Conservation (phyloP, 1,140 invertebrate species). For the Nebria ingens region DNA sequence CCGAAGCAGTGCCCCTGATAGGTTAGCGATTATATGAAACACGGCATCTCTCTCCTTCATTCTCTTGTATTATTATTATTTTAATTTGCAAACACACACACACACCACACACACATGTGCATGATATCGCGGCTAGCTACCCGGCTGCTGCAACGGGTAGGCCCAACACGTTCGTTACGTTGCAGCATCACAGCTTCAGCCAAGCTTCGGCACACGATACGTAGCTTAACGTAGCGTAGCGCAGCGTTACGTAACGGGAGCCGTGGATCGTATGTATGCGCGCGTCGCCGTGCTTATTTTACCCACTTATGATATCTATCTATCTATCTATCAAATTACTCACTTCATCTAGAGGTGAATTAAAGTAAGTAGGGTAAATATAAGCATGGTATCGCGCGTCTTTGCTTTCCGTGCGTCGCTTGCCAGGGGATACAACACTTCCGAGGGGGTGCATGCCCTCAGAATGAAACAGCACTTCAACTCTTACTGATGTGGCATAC, state of each 20-base stretch:
- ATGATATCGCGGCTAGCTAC: neutral
- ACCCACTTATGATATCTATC: too few relatives aligned
- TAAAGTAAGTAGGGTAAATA: too few relatives aligned
- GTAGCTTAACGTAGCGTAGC: too few relatives aligned
- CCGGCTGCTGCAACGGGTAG: neutral
- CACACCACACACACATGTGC: slow-evolving; percentile 8
- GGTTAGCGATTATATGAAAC: slow-evolving; percentile 47
- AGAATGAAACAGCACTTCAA: slow-evolving; percentile 30
- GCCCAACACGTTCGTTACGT: too few relatives aligned
- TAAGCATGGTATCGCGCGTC: neutral
- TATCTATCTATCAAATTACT: too few relatives aligned
- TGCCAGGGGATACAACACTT: neutral
- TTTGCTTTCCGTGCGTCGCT: neutral
- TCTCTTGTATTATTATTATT: neutral
- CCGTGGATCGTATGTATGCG: too few relatives aligned
- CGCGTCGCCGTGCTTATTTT: too few relatives aligned
- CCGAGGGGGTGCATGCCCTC: slow-evolving; percentile 23
- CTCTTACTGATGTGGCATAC: slow-evolving; percentile 10
- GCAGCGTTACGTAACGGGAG: too few relatives aligned
- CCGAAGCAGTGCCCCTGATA: slow-evolving; percentile 94
- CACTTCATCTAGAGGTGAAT: too few relatives aligned
- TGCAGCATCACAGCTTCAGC: too few relatives aligned
- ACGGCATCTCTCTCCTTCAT: neutral
- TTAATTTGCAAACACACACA: slow-evolving; percentile 8
- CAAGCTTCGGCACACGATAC: too few relatives aligned